Evolutionary conservation across 2,113 vertebrate species (phyloP).

Genomic region (Grammomys dolichurus): DNA sequence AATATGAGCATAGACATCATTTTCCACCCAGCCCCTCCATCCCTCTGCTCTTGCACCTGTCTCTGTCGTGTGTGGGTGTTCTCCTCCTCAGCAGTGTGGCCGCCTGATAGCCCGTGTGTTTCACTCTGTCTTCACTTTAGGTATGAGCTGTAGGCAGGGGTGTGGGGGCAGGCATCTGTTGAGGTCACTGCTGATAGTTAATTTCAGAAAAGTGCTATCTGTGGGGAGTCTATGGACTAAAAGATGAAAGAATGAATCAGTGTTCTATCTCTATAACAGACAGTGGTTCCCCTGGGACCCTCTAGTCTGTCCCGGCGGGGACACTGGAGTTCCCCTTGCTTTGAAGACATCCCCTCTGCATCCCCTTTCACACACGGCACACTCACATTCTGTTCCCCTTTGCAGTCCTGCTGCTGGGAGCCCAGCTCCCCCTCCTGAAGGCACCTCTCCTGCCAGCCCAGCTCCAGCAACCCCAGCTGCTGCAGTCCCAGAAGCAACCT

Average conservation of each 20-base stretch:
- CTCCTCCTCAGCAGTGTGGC: neutral
- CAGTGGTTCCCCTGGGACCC: neutral
- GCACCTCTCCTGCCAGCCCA: constrained; percentile 42
- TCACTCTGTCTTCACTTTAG: neutral
- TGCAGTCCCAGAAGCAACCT: neutral
- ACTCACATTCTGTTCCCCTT: neutral
- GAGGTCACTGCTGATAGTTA: neutral
- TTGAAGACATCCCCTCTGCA: neutral
- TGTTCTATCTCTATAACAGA: neutral
- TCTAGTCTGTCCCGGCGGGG: neutral
- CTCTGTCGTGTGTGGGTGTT: neutral
- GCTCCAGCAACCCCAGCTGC: constrained; percentile 52
- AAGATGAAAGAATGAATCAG: neutral
- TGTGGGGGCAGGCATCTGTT: neutral
- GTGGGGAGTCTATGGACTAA: neutral
- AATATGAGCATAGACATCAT: neutral
- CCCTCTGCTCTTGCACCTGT: no score
- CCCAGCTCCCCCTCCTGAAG: constrained; percentile 34
- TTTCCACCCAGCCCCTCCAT: neutral
- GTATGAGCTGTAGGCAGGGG: neutral
- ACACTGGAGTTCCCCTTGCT: neutral
- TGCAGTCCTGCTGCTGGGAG: constrained; percentile 65
- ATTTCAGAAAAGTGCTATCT: neutral
- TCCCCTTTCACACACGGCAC: neutral
- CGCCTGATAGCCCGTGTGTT: neutral